Base-by-base conservation (phyloP, 2,797 vertebrate species). In the Podargus strigoides region DNA sequence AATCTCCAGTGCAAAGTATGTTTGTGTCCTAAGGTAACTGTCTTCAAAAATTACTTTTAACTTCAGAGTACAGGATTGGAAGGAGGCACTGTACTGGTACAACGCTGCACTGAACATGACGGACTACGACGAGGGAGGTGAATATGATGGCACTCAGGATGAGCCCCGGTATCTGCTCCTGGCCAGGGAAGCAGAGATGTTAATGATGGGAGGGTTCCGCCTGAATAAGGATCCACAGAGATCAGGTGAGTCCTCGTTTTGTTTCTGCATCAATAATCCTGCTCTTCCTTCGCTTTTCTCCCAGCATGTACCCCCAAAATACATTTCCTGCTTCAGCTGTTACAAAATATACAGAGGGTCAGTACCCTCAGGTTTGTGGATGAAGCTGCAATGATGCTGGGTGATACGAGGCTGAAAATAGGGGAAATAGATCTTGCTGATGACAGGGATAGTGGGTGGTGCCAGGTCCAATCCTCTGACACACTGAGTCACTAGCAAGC, bases 51-150 rank as follows among this genome's bases (percentile, higher is more conserved):
- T 6, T n/a, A 3, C 87, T 85, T 83, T 72, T 89, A 10, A 41
- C 36, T 72, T 34, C 97, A 99, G 99, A 93, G 95, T 89, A 70
- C 98, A 73, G 93, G 97, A 99, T 95, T 99, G 99, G 99, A 91
- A 94, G 18, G 98, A 99, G 85, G 99, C 99, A 0, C 91, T 99
- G 55, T 97, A 87, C 93, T 99, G 99, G 99, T 99, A 99, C 55
- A 97, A 98, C 19, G 97, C 96, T 0, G 98, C 97, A 0, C 94
- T 99, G 69, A 99, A 99, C 96, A 99, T 98, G 97, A 99, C 97
- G 0, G 99, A 99, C 93, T 98, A 98, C 1, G 99, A 99, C 1
- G 99, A 99, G 86, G 99, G 99, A 1, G 99, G 99, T 7, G 99
- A 99, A 97, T 99, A 98, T 0, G 98, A 99, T 5, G 99, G 99